A percentile compares a stretch with the other conserved stretches of the same genome.
phyloP scores from a whole-genome alignment of 64 coral and sea anemone species.

The Catalaphyllia jardinei region DNA sequence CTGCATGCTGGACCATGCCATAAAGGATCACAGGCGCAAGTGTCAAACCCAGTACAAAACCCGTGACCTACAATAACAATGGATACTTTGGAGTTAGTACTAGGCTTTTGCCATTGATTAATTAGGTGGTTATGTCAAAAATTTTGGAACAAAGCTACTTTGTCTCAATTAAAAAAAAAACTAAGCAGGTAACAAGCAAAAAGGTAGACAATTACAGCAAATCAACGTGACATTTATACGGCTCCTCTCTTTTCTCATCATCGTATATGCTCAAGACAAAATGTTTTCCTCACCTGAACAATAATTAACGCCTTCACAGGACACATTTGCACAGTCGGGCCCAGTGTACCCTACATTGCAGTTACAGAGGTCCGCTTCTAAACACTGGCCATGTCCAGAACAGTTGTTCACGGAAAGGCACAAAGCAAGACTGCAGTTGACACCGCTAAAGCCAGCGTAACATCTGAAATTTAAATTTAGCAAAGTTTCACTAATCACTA shows the following conservation, averaged over 20 bases:
- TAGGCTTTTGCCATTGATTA: no score
- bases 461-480: slow-evolving; percentile 24
- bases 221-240: no score
- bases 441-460: slow-evolving; percentile 37
- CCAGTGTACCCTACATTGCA: slow-evolving; percentile 59
- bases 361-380: slow-evolving; percentile 56
- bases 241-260: background rate
- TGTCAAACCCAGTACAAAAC: slow-evolving; percentile 54
- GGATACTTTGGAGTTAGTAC: background rate
- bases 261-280: background rate
- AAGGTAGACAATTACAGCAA: no score
- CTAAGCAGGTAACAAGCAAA: no score
- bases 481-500: background rate
- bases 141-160: no score
- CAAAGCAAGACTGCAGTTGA: slow-evolving; percentile 13
- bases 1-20: slow-evolving; percentile 78
- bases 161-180: no score
- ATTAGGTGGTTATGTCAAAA: no score
- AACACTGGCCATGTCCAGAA: slow-evolving; percentile 34
- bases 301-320: slow-evolving; percentile 53
- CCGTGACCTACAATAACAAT: slow-evolving; percentile 50
- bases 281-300: slow-evolving; percentile 43
- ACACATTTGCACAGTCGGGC: slow-evolving; percentile 42
- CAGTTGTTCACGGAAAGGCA: slow-evolving; percentile 46
- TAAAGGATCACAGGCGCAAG: slow-evolving; percentile 44